Base-by-base conservation (phyloP, 53 echinoderm and acorn worm genomes). In the Stichopus horrens region DNA sequence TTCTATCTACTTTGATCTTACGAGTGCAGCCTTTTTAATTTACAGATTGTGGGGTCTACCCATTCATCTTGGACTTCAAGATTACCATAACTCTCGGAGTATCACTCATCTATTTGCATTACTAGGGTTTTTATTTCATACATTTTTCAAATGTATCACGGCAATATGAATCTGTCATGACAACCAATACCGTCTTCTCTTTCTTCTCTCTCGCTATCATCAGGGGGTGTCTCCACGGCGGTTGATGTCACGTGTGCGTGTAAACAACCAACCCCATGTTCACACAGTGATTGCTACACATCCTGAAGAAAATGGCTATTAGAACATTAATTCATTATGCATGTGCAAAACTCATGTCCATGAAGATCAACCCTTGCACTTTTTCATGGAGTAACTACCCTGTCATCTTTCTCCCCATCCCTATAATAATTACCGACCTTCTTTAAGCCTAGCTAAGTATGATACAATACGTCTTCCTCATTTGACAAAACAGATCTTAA, bases 371-470 rank as follows among this genome's bases (percentile, higher is more conserved):
- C 57, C 81, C 81, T 58, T 81, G 81, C 22, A 81, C 81, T 81
- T 81, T 81, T 81, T 58, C 76, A 56, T 21, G 56, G 23, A 81
- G 81, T 58, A 57, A 56, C 81, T 57, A 58, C 81, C 81, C 58
- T 54, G 56, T n/a, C 10, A 10, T 81, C 53, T 56, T 8, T 56
- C 58, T 56, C 81, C 57, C 57, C 19, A 9, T 75, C 75, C 5
- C 75, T 23, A 56, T 21, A 56, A 56, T 57, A 56, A 81, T 51
- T 57, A 81, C 56, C 58, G 23, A 22, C 81, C 81, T 81, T 81
- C 58, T 58, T 81, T 54, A 81, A 81, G 81, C 81, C 81, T 57
- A 56, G 81, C 58, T 81, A 81, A 81, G 81, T 81, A 81, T 81
- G 81, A 81, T 81, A 81, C 81, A 81, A 81, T 81, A 81, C 21